Evolutionary conservation across 2,888 invertebrate species (phyloP).

Genomic region (Aleiodes leptofemur): DNA sequence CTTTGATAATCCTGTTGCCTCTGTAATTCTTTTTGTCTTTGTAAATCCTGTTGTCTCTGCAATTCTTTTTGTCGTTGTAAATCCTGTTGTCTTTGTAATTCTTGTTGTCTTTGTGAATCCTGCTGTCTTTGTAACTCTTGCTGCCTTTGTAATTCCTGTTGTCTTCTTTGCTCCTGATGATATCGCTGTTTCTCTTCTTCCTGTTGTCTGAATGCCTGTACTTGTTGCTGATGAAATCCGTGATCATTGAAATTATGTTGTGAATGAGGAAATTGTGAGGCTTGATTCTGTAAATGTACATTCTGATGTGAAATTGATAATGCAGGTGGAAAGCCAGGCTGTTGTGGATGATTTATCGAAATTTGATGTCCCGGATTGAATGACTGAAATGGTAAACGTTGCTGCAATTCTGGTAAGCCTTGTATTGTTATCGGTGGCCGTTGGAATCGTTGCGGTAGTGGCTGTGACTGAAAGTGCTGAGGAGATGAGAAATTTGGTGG

Average conservation of each 20-base stretch:
- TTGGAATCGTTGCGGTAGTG: conserved; percentile 60
- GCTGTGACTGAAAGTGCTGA: conserved; percentile 56
- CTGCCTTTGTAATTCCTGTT: conserved; percentile 64
- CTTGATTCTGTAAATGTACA: conserved; percentile 65
- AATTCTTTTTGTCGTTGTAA: conserved; percentile 72
- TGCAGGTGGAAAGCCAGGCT: conserved; percentile 64
- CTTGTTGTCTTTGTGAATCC: conserved; percentile 60
- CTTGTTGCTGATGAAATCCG: conserved; percentile 45
- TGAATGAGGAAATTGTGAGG: conserved; percentile 48
- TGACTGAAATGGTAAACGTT: conserved; percentile 67
- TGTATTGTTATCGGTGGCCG: conserved; percentile 69
- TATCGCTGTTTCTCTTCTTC: conserved; percentile 65
- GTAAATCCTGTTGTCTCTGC: conserved; percentile 60
- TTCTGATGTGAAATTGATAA: conserved; percentile 68
- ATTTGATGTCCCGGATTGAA: conserved; percentile 74
- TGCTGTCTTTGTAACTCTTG: conserved; percentile 57
- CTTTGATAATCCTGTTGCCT: conserved; percentile 60
- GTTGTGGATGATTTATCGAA: conserved; percentile 67
- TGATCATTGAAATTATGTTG: conserved; percentile 45
- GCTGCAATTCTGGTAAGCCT: conserved; percentile 70
- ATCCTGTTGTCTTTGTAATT: conserved; percentile 68
- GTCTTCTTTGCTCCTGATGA: conserved; percentile 64
- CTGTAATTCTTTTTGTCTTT: conserved; percentile 59
- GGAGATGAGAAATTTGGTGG: conserved; percentile 57
- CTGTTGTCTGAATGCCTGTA: conserved; percentile 67